phyloP scores from a whole-genome alignment of 2,888 invertebrate genomes.

The Trissolcus brochymenae region DNA sequence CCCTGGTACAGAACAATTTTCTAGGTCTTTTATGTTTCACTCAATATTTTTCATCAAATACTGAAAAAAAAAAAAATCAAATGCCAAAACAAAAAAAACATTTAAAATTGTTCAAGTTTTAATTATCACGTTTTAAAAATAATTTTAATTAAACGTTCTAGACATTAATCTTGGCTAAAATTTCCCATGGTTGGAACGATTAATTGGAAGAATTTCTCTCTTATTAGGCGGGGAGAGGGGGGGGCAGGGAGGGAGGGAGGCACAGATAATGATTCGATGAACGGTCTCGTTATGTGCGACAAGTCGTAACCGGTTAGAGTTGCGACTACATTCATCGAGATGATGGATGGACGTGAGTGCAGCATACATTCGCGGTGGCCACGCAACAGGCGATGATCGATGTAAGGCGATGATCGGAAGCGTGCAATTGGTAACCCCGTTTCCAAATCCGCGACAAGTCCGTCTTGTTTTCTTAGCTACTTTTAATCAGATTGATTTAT shows the following conservation, averaged over 20 bases:
- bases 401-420: constrained; percentile 67
- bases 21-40: neutral
- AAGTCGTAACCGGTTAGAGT: constrained; percentile 33
- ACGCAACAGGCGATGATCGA: constrained; percentile 75
- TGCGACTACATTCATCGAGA: constrained; percentile 64
- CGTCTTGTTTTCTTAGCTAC: constrained; percentile 6
- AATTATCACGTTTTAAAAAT: no score
- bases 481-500: constrained; percentile 38
- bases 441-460: constrained; percentile 32
- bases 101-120: no score
- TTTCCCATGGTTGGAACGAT: neutral
- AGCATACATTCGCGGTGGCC: constrained; percentile 62
- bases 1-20: no score
- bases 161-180: no score
- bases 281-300: constrained; percentile 35
- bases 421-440: constrained; percentile 48
- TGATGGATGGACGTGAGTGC: constrained; percentile 70
- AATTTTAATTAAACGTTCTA: no score
- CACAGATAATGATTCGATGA: constrained; percentile 3
- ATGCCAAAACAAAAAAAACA: no score
- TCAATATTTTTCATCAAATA: no score
- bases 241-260: no score
- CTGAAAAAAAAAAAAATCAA: no score
- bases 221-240: neutral
- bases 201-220: neutral